Percentiles rank a stretch among this genome's conserved stretches.
Evolutionary conservation across 2,888 invertebrate species (phyloP).

Genomic region (Tenthredo mesomela): DNA sequence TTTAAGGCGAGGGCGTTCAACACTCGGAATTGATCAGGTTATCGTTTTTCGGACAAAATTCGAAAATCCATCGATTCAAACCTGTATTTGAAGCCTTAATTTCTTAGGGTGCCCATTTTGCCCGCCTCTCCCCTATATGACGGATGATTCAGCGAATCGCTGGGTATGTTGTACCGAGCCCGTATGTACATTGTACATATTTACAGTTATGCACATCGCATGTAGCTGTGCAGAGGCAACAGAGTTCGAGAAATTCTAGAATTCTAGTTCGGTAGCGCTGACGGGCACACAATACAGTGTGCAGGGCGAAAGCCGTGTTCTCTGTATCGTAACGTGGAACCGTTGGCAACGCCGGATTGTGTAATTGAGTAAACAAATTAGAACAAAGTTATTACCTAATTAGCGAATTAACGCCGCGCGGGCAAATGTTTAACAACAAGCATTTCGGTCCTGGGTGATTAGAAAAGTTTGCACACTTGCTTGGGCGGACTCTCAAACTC

Average conservation of each 20-base stretch:
- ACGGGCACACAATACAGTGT: constrained; percentile 17
- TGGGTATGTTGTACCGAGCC: neutral
- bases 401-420: constrained; percentile 39
- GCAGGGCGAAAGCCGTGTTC: neutral
- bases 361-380: constrained; percentile 51
- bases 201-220: constrained; percentile 27
- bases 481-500: neutral
- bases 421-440: constrained; percentile 48
- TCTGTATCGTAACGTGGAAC: constrained; percentile 20
- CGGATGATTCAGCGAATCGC: constrained; percentile 15
- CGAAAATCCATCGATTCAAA: no score
- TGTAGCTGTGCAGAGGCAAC: neutral
- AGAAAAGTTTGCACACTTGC: constrained; percentile 42
- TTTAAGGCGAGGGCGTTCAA: no score
- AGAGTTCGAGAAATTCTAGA: constrained; percentile 25
- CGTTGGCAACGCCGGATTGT: constrained; percentile 37
- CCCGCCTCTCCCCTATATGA: no score
- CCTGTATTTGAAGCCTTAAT: no score
- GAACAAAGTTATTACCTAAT: constrained; percentile 51
- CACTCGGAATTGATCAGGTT: no score
- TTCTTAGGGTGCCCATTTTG: no score
- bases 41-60: no score
- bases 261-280: constrained; percentile 41
- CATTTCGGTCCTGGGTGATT: constrained; percentile 50
- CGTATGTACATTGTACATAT: constrained; percentile 35